Evolutionary conservation across 2,113 vertebrate genomes (phyloP).

Genomic region (Myrmecobius fasciatus): DNA sequence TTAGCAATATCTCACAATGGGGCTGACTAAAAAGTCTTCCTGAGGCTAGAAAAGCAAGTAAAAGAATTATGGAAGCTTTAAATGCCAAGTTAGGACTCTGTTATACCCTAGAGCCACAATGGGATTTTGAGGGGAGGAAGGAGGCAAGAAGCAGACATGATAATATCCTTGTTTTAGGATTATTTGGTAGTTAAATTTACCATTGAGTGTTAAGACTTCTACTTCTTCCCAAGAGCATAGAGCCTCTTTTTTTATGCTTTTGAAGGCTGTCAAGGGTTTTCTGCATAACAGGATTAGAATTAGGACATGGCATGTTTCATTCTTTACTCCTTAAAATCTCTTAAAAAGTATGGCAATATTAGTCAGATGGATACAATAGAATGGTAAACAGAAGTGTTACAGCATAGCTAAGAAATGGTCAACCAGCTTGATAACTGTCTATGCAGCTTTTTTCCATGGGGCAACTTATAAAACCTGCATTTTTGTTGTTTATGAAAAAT

Average conservation of each 20-base stretch:
- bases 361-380: no score
- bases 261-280: neutral
- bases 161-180: neutral
- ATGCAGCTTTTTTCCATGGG: neutral
- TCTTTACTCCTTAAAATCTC: neutral
- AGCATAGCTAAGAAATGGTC: neutral
- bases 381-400: neutral
- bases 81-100: neutral
- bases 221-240: neutral
- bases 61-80: neutral
- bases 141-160: neutral
- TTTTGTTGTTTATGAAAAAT: neutral
- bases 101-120: neutral
- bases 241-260: neutral
- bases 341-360: neutral
- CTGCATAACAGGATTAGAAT: neutral
- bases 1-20: neutral
- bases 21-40: neutral
- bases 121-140: neutral
- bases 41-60: neutral
- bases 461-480: neutral
- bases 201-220: neutral
- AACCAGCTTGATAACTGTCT: neutral
- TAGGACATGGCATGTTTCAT: neutral
- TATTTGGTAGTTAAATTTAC: neutral